phyloP scores from a whole-genome alignment of 2,797 vertebrate genomes.

The Sebastiscus albofasciatus region DNA sequence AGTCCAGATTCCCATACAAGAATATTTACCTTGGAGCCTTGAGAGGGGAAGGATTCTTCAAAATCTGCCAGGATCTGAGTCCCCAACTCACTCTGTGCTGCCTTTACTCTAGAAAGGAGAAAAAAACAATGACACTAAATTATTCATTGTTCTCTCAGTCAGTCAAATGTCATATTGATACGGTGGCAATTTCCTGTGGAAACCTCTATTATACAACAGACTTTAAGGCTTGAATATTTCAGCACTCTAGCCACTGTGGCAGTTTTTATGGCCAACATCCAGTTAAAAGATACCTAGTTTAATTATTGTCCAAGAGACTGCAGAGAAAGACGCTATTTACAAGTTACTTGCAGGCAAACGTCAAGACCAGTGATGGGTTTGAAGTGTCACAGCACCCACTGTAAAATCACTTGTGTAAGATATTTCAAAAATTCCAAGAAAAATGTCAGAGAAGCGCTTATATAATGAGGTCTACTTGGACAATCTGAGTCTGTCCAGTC shows the following conservation, averaged over 20 bases:
- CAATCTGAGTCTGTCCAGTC: not conserved
- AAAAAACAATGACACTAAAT: not conserved
- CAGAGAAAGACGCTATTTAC: not conserved
- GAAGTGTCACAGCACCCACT: not conserved
- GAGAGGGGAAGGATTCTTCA: constrained; percentile 96
- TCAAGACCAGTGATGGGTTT: not conserved
- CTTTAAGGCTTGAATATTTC: not conserved
- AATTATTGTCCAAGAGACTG: not conserved
- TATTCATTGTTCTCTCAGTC: not conserved
- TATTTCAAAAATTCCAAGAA: not conserved
- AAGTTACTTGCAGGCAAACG: not conserved
- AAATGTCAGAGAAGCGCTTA: not conserved
- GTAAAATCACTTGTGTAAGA: not conserved
- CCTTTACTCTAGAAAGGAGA: constrained; percentile 88
- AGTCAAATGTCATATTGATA: not conserved
- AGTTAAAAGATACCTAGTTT: constrained; percentile 1
- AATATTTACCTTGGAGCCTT: constrained; percentile 92
- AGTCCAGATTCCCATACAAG: not conserved
- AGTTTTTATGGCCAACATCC: not conserved
- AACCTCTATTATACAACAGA: not conserved
- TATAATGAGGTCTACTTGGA: not conserved
- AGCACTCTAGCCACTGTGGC: not conserved
- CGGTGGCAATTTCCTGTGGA: not conserved
- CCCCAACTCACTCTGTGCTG: constrained; percentile 95
- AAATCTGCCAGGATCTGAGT: constrained; percentile 98